These are phyloP conservation scores for Aphelenchoides besseyi DNA, from an alignment of 1,140 invertebrate species.

Conservation along the genomic window DNA sequence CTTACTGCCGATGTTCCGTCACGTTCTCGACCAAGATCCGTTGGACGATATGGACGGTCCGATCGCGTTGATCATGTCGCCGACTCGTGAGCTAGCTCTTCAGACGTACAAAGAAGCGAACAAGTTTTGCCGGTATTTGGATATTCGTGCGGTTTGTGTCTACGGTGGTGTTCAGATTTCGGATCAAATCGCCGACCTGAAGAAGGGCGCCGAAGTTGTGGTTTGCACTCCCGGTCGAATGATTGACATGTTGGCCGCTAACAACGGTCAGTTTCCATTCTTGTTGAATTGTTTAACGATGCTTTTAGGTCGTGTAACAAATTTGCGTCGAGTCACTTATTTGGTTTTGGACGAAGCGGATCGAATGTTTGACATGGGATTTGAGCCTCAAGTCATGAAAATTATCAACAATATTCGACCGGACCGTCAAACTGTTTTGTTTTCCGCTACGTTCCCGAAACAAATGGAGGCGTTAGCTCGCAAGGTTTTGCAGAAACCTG, in stretches of 20 bases:
- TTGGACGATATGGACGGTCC: constrained; percentile 93
- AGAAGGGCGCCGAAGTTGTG: constrained; percentile 94
- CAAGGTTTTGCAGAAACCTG: constrained; percentile 85
- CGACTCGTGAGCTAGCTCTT: constrained; percentile 95
- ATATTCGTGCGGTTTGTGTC: constrained; percentile 85
- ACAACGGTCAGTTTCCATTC: constrained; percentile 72
- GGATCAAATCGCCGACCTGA: constrained; percentile 94
- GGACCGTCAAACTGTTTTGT: constrained; percentile 95
- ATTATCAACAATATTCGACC: constrained; percentile 96
- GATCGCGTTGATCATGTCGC: constrained; percentile 90
- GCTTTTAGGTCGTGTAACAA: constrained; percentile 79
- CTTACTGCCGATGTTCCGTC: constrained; percentile 94
- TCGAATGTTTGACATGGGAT: constrained; percentile 99
- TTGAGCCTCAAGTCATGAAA: constrained; percentile 87
- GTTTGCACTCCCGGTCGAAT: constrained; percentile 98
- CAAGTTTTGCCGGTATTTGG: constrained; percentile 85
- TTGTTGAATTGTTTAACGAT: background rate
- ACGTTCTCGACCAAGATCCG: constrained; percentile 87
- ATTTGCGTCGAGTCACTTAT: constrained; percentile 88
- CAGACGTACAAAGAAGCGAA: constrained; percentile 96
- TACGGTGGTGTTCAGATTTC: constrained; percentile 97
- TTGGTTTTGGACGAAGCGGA: constrained; percentile 97
- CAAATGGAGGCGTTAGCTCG: constrained; percentile 97
- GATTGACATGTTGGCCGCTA: constrained; percentile 99
- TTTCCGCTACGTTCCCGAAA: constrained; percentile 95